A percentile compares a stretch with the other conserved stretches of the same genome.
phyloP scores from a whole-genome alignment of 2,113 vertebrate genomes.

The Corythaeola cristata region DNA sequence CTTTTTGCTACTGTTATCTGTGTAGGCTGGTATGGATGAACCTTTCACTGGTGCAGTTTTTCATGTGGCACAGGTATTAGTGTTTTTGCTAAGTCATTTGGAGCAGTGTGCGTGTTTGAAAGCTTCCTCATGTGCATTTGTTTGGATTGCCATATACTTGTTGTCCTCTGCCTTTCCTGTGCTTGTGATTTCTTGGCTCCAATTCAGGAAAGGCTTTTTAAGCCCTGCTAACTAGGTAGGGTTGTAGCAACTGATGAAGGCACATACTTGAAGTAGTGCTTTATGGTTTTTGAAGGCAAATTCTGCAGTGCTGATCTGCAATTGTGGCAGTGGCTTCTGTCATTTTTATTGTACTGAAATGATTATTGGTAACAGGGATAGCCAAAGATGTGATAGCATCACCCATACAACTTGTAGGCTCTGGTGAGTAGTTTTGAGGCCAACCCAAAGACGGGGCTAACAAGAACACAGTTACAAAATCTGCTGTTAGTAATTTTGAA shows the following conservation, averaged over 20 bases:
- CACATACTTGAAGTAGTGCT: background rate
- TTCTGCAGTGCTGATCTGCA: background rate
- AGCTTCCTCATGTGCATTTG: background rate
- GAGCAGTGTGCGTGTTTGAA: background rate
- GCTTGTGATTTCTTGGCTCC: background rate
- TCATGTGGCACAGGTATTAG: background rate
- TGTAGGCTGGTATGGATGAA: background rate
- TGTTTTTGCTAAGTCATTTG: background rate
- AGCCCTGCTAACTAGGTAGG: background rate
- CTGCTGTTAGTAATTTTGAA: background rate
- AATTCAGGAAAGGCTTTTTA: background rate
- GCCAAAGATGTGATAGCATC: background rate
- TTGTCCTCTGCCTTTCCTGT: background rate
- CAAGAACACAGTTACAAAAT: background rate
- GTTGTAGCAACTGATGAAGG: background rate
- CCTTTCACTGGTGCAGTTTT: background rate
- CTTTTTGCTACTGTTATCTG: background rate
- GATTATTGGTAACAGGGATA: background rate
- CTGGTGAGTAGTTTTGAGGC: background rate
- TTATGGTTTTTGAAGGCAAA: background rate
- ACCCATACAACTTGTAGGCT: background rate
- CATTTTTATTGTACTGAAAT: background rate
- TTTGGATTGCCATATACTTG: background rate
- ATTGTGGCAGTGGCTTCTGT: background rate
- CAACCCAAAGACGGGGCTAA: background rate